Evolutionary conservation across 2,113 vertebrate genomes (phyloP).

Genomic region (Gymnogyps californianus): DNA sequence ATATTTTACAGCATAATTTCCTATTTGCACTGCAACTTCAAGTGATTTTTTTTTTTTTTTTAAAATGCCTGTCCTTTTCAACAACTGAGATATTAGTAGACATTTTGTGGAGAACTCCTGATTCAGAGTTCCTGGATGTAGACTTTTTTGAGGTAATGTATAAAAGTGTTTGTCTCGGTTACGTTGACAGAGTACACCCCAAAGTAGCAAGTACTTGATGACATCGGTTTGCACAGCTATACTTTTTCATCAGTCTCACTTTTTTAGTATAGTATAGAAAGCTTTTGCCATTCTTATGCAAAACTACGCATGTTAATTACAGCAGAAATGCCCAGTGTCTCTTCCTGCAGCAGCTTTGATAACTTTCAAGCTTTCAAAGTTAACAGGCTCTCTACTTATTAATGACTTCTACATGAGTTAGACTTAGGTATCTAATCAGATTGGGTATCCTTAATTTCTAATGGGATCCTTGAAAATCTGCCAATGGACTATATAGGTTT

Average conservation of each 20-base stretch:
- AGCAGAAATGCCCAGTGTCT: background rate
- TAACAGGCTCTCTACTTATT: background rate
- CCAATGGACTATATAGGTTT: background rate
- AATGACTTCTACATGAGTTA: background rate
- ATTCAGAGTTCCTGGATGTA: background rate
- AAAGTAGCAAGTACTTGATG: background rate
- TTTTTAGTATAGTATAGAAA: background rate
- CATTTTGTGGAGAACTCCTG: background rate
- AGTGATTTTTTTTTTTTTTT: background rate
- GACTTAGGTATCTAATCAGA: background rate
- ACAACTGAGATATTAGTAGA: background rate
- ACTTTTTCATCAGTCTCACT: background rate
- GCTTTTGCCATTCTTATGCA: background rate
- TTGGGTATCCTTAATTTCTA: slow-evolving; percentile 36
- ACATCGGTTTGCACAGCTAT: background rate
- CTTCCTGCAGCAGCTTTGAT: background rate
- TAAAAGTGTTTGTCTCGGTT: background rate
- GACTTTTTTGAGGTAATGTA: background rate
- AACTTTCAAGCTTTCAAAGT: background rate
- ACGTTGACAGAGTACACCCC: background rate
- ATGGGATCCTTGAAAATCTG: slow-evolving; percentile 54
- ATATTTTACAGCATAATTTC: background rate
- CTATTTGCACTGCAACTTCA: background rate
- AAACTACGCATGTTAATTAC: background rate
- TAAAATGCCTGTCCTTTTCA: background rate